Conservation (phyloP, 2,113 vertebrate genomes). For the Pionites leucogaster region DNA sequence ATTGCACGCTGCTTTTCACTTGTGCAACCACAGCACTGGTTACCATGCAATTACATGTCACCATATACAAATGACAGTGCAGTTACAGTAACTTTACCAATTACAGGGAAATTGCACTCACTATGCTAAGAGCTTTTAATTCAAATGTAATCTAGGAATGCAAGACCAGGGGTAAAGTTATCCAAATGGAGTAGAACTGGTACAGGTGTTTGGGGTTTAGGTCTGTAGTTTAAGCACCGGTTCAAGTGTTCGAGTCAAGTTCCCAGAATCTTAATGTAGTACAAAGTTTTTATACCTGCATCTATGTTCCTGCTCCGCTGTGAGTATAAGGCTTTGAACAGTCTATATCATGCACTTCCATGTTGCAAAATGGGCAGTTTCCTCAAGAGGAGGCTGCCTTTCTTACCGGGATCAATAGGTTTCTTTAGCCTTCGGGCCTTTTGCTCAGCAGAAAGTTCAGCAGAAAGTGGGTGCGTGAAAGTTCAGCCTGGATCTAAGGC, state of each 20-base stretch:
- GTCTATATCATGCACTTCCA: background rate
- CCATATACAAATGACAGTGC: conserved; percentile 75
- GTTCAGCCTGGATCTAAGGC: too few species aligned
- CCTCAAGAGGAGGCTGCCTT: conserved; percentile 45
- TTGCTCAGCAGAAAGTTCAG: background rate
- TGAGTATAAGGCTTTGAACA: background rate
- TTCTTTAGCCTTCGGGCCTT: background rate
- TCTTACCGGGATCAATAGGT: background rate
- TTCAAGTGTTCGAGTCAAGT: conserved; percentile 51
- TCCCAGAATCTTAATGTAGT: conserved; percentile 59
- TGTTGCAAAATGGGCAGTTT: conserved; percentile 48
- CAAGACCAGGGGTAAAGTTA: background rate
- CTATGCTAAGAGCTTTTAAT: conserved; percentile 53
- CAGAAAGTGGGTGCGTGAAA: background rate
- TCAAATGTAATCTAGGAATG: background rate
- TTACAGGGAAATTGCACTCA: conserved; percentile 72
- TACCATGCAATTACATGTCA: conserved; percentile 73
- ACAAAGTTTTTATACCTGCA: conserved; percentile 19
- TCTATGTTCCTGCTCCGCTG: conserved; percentile 19
- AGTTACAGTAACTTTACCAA: conserved; percentile 77
- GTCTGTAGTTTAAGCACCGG: conserved; percentile 16
- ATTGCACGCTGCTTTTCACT: conserved; percentile 55
- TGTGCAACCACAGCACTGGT: conserved; percentile 45
- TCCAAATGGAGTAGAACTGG: background rate
- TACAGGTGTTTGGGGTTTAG: background rate